Evolutionary conservation across 1,140 invertebrate genomes (phyloP).

Genomic region (Ephestia elutella): DNA sequence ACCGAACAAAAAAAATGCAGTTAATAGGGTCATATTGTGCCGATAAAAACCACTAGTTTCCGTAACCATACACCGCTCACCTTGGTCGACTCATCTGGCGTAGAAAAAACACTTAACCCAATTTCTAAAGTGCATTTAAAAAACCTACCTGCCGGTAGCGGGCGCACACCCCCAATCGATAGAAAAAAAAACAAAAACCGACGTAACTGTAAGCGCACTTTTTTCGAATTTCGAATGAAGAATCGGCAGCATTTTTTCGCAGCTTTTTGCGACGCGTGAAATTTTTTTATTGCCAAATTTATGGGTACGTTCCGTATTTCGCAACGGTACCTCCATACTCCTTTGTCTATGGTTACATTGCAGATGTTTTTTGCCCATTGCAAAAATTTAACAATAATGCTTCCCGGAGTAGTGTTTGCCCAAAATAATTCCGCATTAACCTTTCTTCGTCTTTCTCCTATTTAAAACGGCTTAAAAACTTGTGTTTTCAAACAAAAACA

Average conservation of each 20-base stretch:
- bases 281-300: slow-evolving; percentile 48
- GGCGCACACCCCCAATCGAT: slow-evolving; percentile 41
- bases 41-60: slow-evolving; percentile 55
- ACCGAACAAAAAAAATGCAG: slow-evolving; percentile 35
- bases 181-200: slow-evolving; percentile 23
- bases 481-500: slow-evolving; percentile 30
- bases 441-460: slow-evolving; percentile 29
- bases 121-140: slow-evolving; percentile 52
- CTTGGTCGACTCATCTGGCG: slow-evolving; percentile 53
- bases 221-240: slow-evolving; percentile 24
- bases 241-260: slow-evolving; percentile 42
- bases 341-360: slow-evolving; percentile 42
- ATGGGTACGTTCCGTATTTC: slow-evolving; percentile 41
- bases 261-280: slow-evolving; percentile 36
- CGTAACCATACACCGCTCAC: slow-evolving; percentile 66
- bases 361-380: slow-evolving; percentile 42
- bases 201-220: slow-evolving; percentile 48
- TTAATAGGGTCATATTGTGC: slow-evolving; percentile 52
- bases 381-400: neutral
- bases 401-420: neutral
- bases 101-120: slow-evolving; percentile 62
- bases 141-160: slow-evolving; percentile 63
- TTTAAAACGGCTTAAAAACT: slow-evolving; percentile 26
- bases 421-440: slow-evolving; percentile 15
- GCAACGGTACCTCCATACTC: slow-evolving; percentile 41